Evolutionary conservation across 2,888 invertebrate genomes (phyloP).

Genomic region (Lypha dubia): DNA sequence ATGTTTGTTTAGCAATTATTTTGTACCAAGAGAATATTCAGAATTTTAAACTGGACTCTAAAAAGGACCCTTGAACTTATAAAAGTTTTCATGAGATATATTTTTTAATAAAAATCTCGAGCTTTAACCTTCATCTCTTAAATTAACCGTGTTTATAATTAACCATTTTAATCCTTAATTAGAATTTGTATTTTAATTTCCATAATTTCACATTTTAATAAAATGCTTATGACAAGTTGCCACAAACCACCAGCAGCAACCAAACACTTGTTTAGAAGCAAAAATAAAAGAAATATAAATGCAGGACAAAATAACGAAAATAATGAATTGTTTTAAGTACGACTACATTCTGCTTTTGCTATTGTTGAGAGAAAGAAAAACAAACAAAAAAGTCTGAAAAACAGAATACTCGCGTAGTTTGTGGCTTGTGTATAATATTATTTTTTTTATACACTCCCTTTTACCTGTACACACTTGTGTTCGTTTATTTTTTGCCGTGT

Average conservation of each 20-base stretch:
- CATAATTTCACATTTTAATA: conserved; percentile 59
- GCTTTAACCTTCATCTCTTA: background rate
- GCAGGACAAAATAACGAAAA: conserved; percentile 31
- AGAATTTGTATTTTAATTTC: conserved; percentile 48
- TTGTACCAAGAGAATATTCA: too few relatives aligned
- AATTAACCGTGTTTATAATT: conserved; percentile 2
- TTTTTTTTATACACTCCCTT: background rate
- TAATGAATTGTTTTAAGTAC: conserved; percentile 49
- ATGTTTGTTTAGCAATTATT: too few relatives aligned
- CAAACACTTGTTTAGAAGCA: conserved; percentile 48
- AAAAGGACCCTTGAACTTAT: background rate
- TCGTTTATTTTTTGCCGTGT: too few relatives aligned
- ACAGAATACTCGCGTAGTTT: conserved; percentile 24
- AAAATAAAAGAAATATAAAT: background rate
- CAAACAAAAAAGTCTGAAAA: background rate
- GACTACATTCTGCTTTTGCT: conserved; percentile 1
- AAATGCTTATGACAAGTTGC: conserved; percentile 65
- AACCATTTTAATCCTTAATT: conserved; percentile 31
- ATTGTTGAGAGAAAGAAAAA: background rate
- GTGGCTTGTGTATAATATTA: conserved; percentile 12
- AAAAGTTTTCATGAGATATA: background rate
- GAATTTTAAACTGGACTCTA: background rate
- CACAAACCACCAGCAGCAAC: conserved; percentile 52
- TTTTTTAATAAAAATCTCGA: background rate
- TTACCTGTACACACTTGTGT: conserved; percentile 7